Percentiles rank a stretch among this genome's conserved stretches.
Evolutionary conservation across 2,888 invertebrate species (phyloP).

Genomic region (Lycophotia porphyrea): DNA sequence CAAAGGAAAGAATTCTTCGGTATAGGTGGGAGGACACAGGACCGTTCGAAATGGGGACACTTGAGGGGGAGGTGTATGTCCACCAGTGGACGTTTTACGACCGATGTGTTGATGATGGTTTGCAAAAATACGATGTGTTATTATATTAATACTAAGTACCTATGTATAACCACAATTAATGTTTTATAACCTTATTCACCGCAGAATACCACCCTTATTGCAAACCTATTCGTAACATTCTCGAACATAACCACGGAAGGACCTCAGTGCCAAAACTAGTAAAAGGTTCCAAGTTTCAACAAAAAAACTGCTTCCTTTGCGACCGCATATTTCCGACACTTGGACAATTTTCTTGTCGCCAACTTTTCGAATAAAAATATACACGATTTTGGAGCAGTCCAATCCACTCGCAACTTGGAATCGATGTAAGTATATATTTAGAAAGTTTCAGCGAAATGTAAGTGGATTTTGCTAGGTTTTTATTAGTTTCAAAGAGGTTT

Average conservation of each 20-base stretch:
- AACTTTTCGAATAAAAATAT: slow-evolving; percentile 68
- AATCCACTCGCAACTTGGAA: slow-evolving; percentile 62
- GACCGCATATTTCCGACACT: slow-evolving; percentile 48
- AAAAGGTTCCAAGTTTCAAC: slow-evolving; percentile 27
- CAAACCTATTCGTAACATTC: background rate
- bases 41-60: background rate
- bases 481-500: slow-evolving; percentile 54
- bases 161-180: background rate
- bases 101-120: background rate
- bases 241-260: background rate
- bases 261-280: slow-evolving; percentile 25
- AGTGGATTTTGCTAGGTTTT: slow-evolving; percentile 52
- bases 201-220: background rate
- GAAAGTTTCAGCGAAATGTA: slow-evolving; percentile 60
- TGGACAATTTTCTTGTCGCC: slow-evolving; percentile 60
- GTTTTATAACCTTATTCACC: background rate
- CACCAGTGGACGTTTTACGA: background rate
- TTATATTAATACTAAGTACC: background rate
- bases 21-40: background rate
- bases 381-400: slow-evolving; percentile 61
- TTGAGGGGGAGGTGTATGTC: background rate
- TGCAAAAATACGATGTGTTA: background rate
- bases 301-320: slow-evolving; percentile 27
- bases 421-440: slow-evolving; percentile 60
- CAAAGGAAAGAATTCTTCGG: background rate